Base-by-base conservation (phyloP, 1,140 invertebrate genomes). In the Coenobita brevimanus region DNA sequence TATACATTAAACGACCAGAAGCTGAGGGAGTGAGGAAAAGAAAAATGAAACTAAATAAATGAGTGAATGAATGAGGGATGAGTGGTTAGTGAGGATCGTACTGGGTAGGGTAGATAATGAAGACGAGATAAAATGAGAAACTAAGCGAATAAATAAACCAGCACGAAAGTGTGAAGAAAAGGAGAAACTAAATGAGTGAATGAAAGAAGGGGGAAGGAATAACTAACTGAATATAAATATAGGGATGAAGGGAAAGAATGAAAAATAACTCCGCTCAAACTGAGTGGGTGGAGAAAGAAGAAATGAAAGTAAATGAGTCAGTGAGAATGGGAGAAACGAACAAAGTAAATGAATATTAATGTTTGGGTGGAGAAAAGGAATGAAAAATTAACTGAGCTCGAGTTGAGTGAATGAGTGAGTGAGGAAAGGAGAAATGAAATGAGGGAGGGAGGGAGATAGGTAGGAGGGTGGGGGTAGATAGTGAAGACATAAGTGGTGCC, bases 401-500 rank as follows among this genome's bases (percentile, higher is more conserved):
- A n/a, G n/a, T n/a, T 3, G 62, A 64, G 33, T 3, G 62, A 64
- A 30, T 30, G 13, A 73, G 69, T 13, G 69, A 73, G 33, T 21
- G 24, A 17, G 69, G 69, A 38, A 17, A 30, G 69, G 69, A 17
- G 69, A 13, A 30, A 30, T 4, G 17, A 17, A 17, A 21, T 30
- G 69, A 36, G 54, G 8, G n/a, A n/a, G 13, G 13, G 82, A 57
- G 50, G 33, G 46, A 38, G 27, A 24, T 6, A 36, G 69, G 24
- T 2, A 17, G 15, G 21, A 27, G 67, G 27, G 64, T 15, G 64
- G 69, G 30, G 36, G 38, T 36, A 69, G 57, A 38, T 78, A 86
- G 84, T 79, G 84, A 79, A 86, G 84, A 86, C 62, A 54, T 79
- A 78, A 86, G 84, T 78, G 76, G 75, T 79, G 62, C 84, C 84